Conservation (phyloP, 2,113 vertebrate genomes). For the Actinemys pallida region DNA sequence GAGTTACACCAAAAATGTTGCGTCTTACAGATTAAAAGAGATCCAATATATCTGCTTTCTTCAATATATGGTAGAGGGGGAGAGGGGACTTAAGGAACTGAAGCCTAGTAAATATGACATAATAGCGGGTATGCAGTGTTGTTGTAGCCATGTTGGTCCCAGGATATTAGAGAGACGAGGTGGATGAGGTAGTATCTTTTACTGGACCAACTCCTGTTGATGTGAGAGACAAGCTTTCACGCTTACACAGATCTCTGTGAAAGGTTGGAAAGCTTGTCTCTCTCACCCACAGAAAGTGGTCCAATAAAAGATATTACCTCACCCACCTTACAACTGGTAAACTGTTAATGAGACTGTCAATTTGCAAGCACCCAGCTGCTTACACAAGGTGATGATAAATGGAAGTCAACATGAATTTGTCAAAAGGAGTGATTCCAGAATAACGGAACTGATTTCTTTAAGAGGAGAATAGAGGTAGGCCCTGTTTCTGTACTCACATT, state of each 20-base stretch:
- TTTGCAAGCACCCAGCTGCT: slow-evolving; percentile 46
- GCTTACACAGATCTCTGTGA: background rate
- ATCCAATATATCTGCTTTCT: background rate
- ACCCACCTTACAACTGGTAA: slow-evolving; percentile 12
- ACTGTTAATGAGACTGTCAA: slow-evolving; percentile 21
- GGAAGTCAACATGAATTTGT: slow-evolving; percentile 14
- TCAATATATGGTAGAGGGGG: background rate
- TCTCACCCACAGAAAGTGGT: background rate
- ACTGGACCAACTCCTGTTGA: background rate
- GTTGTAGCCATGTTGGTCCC: background rate
- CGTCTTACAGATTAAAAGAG: background rate
- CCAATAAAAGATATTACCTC: background rate
- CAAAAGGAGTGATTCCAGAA: slow-evolving; percentile 16
- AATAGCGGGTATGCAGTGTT: background rate
- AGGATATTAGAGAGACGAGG: background rate
- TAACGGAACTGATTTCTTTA: slow-evolving; percentile 30
- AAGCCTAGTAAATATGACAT: background rate
- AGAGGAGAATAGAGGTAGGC: slow-evolving; percentile 5
- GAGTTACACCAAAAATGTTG: background rate
- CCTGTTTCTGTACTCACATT: slow-evolving; percentile 11
- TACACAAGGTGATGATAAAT: slow-evolving; percentile 12
- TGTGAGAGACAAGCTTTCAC: background rate
- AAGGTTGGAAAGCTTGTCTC: too few relatives aligned
- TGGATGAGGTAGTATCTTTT: background rate
- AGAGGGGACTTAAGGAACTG: background rate